Evolutionary conservation across 2,888 invertebrate species (phyloP), one percentile per base, ranked within the genome.

Genomic region (Scotopteryx bipunctaria): DNA sequence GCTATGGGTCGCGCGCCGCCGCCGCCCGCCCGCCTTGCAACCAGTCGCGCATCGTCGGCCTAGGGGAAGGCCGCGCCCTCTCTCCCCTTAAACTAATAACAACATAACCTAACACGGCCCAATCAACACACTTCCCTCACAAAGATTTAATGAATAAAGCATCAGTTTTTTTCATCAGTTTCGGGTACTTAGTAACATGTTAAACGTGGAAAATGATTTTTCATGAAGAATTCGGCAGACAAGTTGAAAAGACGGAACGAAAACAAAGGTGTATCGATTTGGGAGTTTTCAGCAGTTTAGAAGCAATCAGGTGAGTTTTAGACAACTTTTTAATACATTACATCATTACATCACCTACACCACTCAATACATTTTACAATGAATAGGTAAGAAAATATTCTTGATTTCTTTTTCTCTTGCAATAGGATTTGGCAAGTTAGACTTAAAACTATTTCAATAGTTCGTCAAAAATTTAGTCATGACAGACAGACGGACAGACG

Each of bases 251-350:
- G 69, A 61, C 54, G 59, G 67, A 75, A 79, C 71, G 77, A 86
- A 85, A 84, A 83, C 83, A 83, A 82, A 83, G 74, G 80, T 82
- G 78, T 81, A 85, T 84, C 68, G 86, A 86, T 86, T 84, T 61
- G n/a, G 67, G 71, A 69, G 76, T 69, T 73, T 72, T 72, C 73
- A 73, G 71, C 72, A 75, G 73, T 71, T 75, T 70, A 63, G 57
- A 66, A 67, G 56, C 55, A 61, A 59, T 64, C 61, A 61, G 69
- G 74, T 74, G 63, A 55, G 68, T 65, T 45, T 46, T 41, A 9
- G 29, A 23, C n/a, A 17, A 31, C 4, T 37, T 27, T n/a, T n/a
- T n/a, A n/a, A n/a, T n/a, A n/a, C n/a, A n/a, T n/a, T n/a, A n/a
- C n/a, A n/a, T n/a, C n/a, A n/a, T n/a, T n/a, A n/a, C n/a, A n/a